A percentile compares a stretch with the other conserved stretches of the same genome.
Evolutionary conservation across 2,888 invertebrate genomes (phyloP).

Genomic region (Thereva nobilitata): DNA sequence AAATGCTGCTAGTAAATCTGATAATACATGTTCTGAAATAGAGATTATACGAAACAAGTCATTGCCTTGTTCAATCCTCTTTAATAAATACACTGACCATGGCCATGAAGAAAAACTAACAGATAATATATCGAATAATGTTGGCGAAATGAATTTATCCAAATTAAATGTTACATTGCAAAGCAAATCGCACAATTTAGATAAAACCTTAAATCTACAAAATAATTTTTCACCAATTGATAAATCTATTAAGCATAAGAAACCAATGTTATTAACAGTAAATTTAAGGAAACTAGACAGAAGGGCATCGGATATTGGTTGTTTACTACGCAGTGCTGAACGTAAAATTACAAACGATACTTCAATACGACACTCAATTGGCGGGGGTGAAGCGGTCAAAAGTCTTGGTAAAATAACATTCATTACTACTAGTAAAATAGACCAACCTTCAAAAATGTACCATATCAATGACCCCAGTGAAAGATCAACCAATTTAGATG

Average conservation of each 20-base stretch:
- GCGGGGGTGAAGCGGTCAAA: slow-evolving; percentile 37
- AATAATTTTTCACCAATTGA: slow-evolving; percentile 40
- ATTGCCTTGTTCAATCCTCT: neutral
- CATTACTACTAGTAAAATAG: neutral
- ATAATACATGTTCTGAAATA: neutral
- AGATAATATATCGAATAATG: too few species aligned
- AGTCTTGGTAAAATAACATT: slow-evolving; percentile 26
- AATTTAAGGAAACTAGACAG: slow-evolving; percentile 41
- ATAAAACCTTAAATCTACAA: neutral
- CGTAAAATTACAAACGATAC: slow-evolving; percentile 7
- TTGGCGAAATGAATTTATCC: too few species aligned
- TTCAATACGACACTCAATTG: slow-evolving; percentile 40
- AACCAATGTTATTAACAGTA: slow-evolving; percentile 11
- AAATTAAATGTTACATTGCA: too few species aligned
- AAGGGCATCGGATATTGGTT: slow-evolving; percentile 42
- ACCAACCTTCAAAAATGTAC: too few species aligned
- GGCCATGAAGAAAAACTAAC: neutral
- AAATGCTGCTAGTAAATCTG: neutral
- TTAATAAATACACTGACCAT: neutral
- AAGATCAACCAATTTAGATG: too few species aligned
- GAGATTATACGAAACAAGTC: neutral
- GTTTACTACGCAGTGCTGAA: slow-evolving; percentile 17
- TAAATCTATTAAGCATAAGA: slow-evolving; percentile 13
- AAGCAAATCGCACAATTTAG: too few species aligned
- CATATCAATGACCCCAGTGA: too few species aligned